Evolutionary conservation across 1,140 invertebrate genomes (phyloP).

Genomic region (Lamellibrachia luymesi): DNA sequence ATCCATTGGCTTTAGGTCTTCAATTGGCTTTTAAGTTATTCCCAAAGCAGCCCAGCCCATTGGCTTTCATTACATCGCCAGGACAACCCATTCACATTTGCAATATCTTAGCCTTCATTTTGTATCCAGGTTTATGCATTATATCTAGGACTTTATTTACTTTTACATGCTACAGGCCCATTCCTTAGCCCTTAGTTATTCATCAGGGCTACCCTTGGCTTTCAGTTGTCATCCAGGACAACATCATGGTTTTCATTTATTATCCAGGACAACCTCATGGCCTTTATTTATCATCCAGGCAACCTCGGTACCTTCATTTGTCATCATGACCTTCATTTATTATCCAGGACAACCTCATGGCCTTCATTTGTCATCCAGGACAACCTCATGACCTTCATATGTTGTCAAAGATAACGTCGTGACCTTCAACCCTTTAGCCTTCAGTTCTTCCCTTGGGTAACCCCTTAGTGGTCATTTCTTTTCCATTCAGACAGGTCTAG

Average conservation of each 20-base stretch:
- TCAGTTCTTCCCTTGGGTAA: background rate
- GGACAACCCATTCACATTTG: background rate
- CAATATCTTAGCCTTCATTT: background rate
- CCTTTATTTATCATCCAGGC: too few relatives aligned
- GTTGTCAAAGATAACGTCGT: too few relatives aligned
- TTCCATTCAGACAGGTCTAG: background rate
- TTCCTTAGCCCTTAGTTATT: background rate
- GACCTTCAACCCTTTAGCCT: background rate
- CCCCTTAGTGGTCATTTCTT: background rate
- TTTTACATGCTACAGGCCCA: background rate
- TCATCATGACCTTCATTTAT: background rate
- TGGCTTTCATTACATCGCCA: background rate
- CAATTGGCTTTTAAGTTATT: background rate
- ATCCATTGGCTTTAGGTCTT: background rate
- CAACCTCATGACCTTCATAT: background rate
- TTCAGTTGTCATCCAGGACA: background rate
- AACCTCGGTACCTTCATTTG: background rate
- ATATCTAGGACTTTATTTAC: too few relatives aligned
- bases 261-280: background rate
- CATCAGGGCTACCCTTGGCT: too few relatives aligned
- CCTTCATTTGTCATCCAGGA: too few relatives aligned
- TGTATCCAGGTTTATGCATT: background rate
- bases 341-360: background rate
- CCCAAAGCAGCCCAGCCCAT: background rate
- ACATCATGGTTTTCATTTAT: background rate